A percentile compares a stretch with the other conserved stretches of the same genome.
phyloP scores from a whole-genome alignment of 2,113 vertebrate species.

The Cynoglossus semilaevis region DNA sequence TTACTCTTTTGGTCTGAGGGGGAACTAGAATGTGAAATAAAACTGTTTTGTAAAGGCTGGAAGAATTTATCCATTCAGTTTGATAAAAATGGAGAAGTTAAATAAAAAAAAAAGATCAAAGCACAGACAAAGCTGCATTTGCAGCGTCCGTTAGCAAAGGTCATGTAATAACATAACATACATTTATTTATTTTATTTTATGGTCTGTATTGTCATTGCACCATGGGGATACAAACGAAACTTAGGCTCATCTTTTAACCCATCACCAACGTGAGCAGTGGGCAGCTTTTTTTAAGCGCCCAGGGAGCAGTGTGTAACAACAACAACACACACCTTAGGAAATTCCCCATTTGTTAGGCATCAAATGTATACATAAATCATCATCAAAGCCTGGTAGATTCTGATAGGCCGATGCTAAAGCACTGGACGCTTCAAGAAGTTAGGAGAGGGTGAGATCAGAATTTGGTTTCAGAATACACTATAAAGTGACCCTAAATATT shows the following conservation, averaged over 20 bases:
- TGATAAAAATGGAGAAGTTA: conserved; percentile 4
- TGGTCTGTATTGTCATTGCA: too few relatives aligned
- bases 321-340: conserved; percentile 47
- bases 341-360: conserved; percentile 44
- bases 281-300: too few relatives aligned
- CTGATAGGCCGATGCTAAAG: neutral
- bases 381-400: conserved; percentile 10
- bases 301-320: too few relatives aligned
- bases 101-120: conserved; percentile 12
- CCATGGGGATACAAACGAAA: too few relatives aligned
- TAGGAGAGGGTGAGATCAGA: too few relatives aligned
- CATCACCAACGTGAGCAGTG: too few relatives aligned
- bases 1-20: neutral
- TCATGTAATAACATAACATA: conserved; percentile 48
- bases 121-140: conserved; percentile 26
- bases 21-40: neutral
- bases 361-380: conserved; percentile 52
- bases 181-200: too few relatives aligned
- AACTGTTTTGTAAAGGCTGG: conserved; percentile 2
- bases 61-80: conserved; percentile 10
- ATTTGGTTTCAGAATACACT: conserved; percentile 26
- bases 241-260: too few relatives aligned
- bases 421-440: neutral
- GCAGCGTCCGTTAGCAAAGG: conserved; percentile 49
- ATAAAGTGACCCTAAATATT: conserved; percentile 59